phyloP scores from a whole-genome alignment of 2,113 vertebrate species.

The Ellobius talpinus region DNA sequence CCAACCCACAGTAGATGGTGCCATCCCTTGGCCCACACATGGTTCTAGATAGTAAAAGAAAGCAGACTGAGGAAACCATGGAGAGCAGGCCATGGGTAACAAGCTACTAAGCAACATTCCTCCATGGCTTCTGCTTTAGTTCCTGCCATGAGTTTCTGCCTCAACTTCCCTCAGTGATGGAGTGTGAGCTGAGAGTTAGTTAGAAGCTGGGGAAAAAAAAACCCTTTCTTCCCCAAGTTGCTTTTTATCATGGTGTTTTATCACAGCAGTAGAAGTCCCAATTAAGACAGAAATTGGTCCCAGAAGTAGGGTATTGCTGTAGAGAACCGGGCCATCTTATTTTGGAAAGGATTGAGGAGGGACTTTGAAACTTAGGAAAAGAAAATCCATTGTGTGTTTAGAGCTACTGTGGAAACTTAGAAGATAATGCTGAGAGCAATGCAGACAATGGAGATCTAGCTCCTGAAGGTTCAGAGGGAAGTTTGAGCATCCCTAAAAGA shows the following conservation, averaged over 20 bases:
- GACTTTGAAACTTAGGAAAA: not conserved
- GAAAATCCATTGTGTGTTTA: not conserved
- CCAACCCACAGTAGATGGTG: not conserved
- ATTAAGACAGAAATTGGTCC: not conserved
- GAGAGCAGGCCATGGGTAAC: not conserved
- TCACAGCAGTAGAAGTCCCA: not conserved
- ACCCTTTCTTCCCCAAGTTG: not conserved
- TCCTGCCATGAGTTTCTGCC: not conserved
- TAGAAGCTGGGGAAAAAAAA: not conserved
- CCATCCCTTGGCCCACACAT: not conserved
- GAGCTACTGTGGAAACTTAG: not conserved
- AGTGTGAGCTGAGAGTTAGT: not conserved
- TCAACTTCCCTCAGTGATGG: not conserved
- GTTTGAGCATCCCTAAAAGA: not conserved
- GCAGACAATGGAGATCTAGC: too few species aligned
- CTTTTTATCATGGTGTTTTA: not conserved
- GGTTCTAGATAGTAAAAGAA: not conserved
- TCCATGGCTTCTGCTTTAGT: not conserved
- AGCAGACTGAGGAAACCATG: not conserved
- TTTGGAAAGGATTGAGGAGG: not conserved
- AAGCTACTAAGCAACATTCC: not conserved
- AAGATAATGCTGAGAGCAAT: not conserved
- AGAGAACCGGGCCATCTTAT: not conserved
- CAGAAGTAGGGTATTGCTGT: not conserved
- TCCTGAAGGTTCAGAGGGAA: not conserved